A percentile compares a stretch with the other conserved stretches of the same genome.
These are phyloP conservation scores for Teleogryllus occipitalis DNA, from an alignment of 1,140 invertebrate species.

Conservation along the genomic window DNA sequence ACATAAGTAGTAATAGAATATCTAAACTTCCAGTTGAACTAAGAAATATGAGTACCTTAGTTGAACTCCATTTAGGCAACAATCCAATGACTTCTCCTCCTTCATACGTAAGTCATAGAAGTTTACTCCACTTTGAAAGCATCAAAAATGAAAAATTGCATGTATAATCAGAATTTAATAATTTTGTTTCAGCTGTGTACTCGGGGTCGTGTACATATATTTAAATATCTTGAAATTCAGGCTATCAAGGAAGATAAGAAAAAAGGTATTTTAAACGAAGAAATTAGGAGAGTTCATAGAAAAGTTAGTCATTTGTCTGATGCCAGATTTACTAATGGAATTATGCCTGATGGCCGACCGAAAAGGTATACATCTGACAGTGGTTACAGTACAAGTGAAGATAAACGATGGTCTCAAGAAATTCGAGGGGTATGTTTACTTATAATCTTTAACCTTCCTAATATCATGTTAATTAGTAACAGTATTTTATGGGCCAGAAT, in stretches of 20 bases:
- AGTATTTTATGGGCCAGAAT: not conserved
- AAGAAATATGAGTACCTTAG: conserved; percentile 68
- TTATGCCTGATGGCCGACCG: conserved; percentile 32
- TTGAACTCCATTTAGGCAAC: conserved; percentile 71
- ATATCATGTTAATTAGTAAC: not conserved
- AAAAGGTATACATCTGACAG: conserved; percentile 76
- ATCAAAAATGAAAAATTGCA: not conserved
- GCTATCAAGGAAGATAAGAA: conserved; percentile 50
- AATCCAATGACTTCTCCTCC: conserved; percentile 87
- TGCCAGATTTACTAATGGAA: conserved; percentile 20
- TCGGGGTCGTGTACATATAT: conserved; percentile 85
- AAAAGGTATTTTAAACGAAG: conserved; percentile 32
- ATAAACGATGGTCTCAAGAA: conserved; percentile 82
- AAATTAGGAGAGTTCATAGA: conserved; percentile 30
- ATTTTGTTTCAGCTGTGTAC: conserved; percentile 63
- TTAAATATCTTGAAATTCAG: conserved; percentile 86
- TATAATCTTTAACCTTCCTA: not conserved
- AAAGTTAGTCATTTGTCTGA: conserved; percentile 25
- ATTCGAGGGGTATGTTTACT: conserved; percentile 41
- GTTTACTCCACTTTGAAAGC: not conserved
- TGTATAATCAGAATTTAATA: not conserved
- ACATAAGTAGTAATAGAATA: conserved; percentile 83
- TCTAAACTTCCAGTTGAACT: conserved; percentile 76
- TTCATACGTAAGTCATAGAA: conserved; percentile 64
- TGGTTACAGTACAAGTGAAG: conserved; percentile 48